Base-by-base conservation (phyloP, 37 sponge, comb jelly and placozoan species). In the Crambe crambe region DNA sequence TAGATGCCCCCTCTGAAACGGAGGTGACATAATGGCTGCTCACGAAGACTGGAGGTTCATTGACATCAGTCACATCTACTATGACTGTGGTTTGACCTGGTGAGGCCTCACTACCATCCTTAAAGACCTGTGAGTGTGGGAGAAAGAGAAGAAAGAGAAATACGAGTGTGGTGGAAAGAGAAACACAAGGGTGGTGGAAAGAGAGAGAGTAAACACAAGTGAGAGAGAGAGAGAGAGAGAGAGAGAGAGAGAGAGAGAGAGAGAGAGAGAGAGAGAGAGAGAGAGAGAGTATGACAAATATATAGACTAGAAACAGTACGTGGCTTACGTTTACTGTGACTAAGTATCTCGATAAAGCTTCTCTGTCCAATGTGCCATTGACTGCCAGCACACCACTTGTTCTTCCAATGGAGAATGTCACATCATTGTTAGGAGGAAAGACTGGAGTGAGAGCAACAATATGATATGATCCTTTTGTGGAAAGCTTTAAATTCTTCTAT, bases 41-140 rank as follows among this genome's bases (percentile, higher is more conserved):
- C 72, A 72, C 25, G 34, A 81, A 81, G 38, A 69, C 72, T 40
- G 81, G 81, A 61, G 81, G 81, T 54, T 81, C 86, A 40, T 85
- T 85, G 40, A 78, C 73, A 78, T 85, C 86, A 4, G 38, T 6
- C 17, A 85, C 40, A 20, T 63, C 47, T 30, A 85, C 54, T 1
- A 78, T 58, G 23, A 85, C 86, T 18, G 78, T 78, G 4, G 79
- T 74, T 15, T 59, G 35, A 32, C 61, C 70, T 30, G 42, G 0
- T 4, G 35, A 12, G 3, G 51, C 6, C 23, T 2, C 23, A 42
- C 37, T 6, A n/a, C 47, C 27, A 72, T n/a, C 51, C 23, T 42
- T 37, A 26, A 18, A n/a, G 29, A 51, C 72, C 72, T 68, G 27
- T 51, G 15, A 51, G 15, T 18, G 54, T 51, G n/a, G n/a, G n/a